Percentiles rank a stretch among this genome's conserved stretches.
Evolutionary conservation across 2,888 invertebrate species (phyloP).

Genomic region (Pristionchus entomophagus): DNA sequence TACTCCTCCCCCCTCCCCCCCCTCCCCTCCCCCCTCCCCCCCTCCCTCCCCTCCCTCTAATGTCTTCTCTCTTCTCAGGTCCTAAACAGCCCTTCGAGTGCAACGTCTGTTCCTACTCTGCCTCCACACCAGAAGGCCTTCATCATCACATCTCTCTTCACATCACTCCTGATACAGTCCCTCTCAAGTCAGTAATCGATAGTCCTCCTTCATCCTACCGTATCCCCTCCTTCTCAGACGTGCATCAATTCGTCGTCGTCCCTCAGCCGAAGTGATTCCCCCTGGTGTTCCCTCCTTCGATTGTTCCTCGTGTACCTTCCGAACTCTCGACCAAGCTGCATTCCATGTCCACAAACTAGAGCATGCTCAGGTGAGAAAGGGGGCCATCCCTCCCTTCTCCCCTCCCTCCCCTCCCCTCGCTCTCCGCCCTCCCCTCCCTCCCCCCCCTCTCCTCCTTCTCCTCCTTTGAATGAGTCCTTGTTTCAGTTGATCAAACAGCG

Average conservation of each 20-base stretch:
- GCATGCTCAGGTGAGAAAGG: conserved; percentile 20
- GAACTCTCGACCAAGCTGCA: not conserved
- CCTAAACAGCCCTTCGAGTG: conserved; percentile 45
- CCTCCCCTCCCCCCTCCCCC: not conserved
- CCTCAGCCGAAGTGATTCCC: conserved; percentile 14
- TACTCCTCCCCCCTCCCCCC: not conserved
- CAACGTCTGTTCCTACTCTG: conserved; percentile 38
- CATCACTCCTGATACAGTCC: conserved; percentile 15
- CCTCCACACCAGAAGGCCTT: conserved; percentile 7
- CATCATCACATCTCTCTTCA: conserved; percentile 41
- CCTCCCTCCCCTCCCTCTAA: not conserved
- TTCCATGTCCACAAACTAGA: conserved; percentile 39
- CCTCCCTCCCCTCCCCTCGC: not conserved
- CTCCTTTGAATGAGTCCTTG: not conserved
- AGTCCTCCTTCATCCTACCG: not conserved
- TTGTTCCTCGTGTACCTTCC: conserved; percentile 27
- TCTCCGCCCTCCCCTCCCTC: not conserved
- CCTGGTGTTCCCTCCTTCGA: conserved; percentile 25
- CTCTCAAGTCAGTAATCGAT: conserved; percentile 18
- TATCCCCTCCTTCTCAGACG: not conserved
- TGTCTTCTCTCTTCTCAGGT: conserved; percentile 32
- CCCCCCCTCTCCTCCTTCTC: not conserved
- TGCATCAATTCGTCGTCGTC: conserved; percentile 16
- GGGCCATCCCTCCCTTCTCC: not conserved
- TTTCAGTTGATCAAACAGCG: conserved; percentile 39